Conservation (phyloP, 2,113 vertebrate species). For the Pleuronectes platessa region DNA sequence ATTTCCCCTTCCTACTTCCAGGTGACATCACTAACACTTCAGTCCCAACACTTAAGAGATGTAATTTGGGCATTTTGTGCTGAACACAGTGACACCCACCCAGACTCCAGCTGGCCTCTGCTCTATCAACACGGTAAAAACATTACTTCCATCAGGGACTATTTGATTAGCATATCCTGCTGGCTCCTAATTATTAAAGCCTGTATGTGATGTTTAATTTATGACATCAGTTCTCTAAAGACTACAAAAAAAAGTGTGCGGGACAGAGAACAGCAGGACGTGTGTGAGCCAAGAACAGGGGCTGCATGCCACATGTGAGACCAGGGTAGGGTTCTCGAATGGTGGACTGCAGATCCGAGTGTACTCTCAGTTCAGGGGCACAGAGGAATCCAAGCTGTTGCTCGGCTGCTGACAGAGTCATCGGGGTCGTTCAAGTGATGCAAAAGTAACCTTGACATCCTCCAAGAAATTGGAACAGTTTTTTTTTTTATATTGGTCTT, state of each 20-base stretch:
- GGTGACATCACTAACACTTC: constrained; percentile 29
- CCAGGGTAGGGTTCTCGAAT: constrained; percentile 20
- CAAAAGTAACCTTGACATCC: background rate
- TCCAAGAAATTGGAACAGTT: background rate
- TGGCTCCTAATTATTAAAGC: constrained; percentile 66
- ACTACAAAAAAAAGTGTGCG: constrained; percentile 38
- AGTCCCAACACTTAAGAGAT: constrained; percentile 36
- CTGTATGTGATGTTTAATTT: constrained; percentile 73
- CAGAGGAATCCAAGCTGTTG: constrained; percentile 37
- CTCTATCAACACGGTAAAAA: constrained; percentile 24
- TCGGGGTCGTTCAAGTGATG: constrained; percentile 28
- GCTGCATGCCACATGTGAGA: constrained; percentile 72
- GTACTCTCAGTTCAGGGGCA: constrained; percentile 38
- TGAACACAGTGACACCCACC: constrained; percentile 20
- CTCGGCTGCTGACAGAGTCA: constrained; percentile 59
- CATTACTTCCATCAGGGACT: constrained; percentile 14
- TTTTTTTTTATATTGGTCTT: background rate
- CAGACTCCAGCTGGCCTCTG: constrained; percentile 35
- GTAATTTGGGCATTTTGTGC: constrained; percentile 20
- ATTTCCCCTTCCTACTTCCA: constrained; percentile 12
- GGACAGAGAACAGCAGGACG: constrained; percentile 49
- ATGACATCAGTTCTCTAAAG: constrained; percentile 64
- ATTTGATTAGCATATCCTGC: constrained; percentile 69
- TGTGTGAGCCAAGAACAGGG: constrained; percentile 51
- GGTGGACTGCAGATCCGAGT: constrained; percentile 26